Conservation (phyloP, 1,140 invertebrate species). For the Alviniconcha marisindica region DNA sequence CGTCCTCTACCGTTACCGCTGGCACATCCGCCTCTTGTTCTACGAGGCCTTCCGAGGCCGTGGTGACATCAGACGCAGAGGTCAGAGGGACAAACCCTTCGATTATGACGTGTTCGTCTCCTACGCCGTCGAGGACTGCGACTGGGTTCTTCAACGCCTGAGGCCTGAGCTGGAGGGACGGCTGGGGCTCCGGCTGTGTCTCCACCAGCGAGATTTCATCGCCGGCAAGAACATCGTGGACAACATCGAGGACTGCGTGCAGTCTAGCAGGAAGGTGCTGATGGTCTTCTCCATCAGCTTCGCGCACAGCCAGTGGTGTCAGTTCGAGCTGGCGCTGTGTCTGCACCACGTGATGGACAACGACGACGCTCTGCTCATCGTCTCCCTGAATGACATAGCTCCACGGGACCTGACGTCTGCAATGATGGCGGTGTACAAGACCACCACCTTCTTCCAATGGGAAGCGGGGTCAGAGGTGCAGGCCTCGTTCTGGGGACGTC, state of each 20-base stretch:
- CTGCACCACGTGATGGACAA: conserved; percentile 38
- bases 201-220: conserved; percentile 64
- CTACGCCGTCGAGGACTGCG: conserved; percentile 56
- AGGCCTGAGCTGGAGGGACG: conserved; percentile 18
- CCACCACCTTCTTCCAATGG: conserved; percentile 33
- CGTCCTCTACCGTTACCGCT: conserved; percentile 16
- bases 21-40: conserved; percentile 29
- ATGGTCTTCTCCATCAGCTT: conserved; percentile 55
- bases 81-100: conserved; percentile 27
- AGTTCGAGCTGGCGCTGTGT: conserved; percentile 74
- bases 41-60: conserved; percentile 9
- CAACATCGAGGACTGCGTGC: conserved; percentile 59
- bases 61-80: not conserved
- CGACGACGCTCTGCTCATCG: conserved; percentile 32
- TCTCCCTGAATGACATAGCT: conserved; percentile 42
- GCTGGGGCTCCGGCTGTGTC: conserved; percentile 52
- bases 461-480: not conserved
- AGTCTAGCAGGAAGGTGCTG: conserved; percentile 54
- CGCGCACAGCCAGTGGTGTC: conserved; percentile 59
- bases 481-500: conserved; percentile 20
- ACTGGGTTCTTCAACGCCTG: conserved; percentile 73
- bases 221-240: conserved; percentile 54
- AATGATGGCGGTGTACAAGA: conserved; percentile 26
- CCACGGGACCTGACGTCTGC: conserved; percentile 31
- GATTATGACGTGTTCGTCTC: conserved; percentile 50